phyloP scores from a whole-genome alignment of 2,888 invertebrate species.

The Hirtodrosophila alboralis region DNA sequence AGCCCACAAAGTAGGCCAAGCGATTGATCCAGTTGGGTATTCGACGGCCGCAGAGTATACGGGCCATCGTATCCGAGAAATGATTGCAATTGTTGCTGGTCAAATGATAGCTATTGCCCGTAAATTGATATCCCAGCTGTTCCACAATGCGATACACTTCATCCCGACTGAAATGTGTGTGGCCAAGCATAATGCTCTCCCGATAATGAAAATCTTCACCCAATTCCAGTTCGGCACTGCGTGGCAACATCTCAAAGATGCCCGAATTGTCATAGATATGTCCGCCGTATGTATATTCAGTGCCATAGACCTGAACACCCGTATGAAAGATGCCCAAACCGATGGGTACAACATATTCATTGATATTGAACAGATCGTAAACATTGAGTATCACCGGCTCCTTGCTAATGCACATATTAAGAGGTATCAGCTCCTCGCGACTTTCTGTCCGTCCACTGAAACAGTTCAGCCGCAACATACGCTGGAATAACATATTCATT shows the following conservation, averaged over 20 bases:
- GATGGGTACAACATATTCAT: slow-evolving; percentile 96
- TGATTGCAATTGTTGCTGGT: slow-evolving; percentile 97
- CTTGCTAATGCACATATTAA: slow-evolving; percentile 2
- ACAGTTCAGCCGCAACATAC: slow-evolving; percentile 31
- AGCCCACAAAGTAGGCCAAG: slow-evolving; percentile 86
- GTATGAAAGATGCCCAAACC: slow-evolving; percentile 99
- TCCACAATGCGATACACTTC: slow-evolving; percentile 94
- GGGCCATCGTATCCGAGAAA: slow-evolving; percentile 93
- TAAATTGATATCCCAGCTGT: slow-evolving; percentile 95
- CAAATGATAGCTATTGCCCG: slow-evolving; percentile 97
- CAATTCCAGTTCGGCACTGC: slow-evolving; percentile 93
- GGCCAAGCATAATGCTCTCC: slow-evolving; percentile 96
- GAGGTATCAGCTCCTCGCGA: slow-evolving; percentile 23
- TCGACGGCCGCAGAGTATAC: slow-evolving; percentile 95
- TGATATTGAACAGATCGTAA: slow-evolving; percentile 98
- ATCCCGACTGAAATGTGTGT: slow-evolving; percentile 96
- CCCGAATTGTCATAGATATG: slow-evolving; percentile 97
- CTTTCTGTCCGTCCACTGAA: slow-evolving; percentile 11
- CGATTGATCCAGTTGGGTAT: slow-evolving; percentile 98
- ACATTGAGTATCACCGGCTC: slow-evolving; percentile 96
- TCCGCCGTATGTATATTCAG: slow-evolving; percentile 89
- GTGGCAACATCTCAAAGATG: slow-evolving; percentile 96
- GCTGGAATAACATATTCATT: slow-evolving; percentile 23
- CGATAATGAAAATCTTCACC: slow-evolving; percentile 97
- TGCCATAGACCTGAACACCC: slow-evolving; percentile 94